Evolutionary conservation across 2,113 vertebrate genomes (phyloP), one percentile per base, ranked within the genome.

Genomic region (Emberiza fucata): DNA sequence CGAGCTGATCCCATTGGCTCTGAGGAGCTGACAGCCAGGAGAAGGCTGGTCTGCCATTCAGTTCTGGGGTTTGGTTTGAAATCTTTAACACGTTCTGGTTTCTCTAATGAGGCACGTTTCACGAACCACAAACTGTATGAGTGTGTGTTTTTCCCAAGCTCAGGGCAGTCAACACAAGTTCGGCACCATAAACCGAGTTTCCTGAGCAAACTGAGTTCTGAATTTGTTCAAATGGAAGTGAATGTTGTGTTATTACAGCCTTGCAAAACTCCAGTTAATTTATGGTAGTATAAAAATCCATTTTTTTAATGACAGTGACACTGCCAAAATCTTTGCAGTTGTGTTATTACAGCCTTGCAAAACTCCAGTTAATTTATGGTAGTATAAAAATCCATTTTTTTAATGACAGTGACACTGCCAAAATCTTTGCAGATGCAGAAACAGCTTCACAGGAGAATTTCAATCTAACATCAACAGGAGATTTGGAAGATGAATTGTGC

Each of bases 361-460:
- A 88, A 91, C 83, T 88, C 48, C 8, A 35, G 89, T 81, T 95
- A 94, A 93, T 95, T 95, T 79, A 82, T 64, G 33, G 50, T 20
- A 44, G 66, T 68, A 50, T 68, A 79, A 86, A 86, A 90, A 90
- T 88, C 75, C 29, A 85, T 82, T 56, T 75, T 78, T 90, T 84
- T 63, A 92, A 92, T 71, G 89, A 88, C 81, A 70, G 88, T 84
- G 95, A 94, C 92, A 85, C 94, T 96, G 94, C 92, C 95, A 95
- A 97, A 97, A 94, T 95, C 95, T 96, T 94, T 92, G 93, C 96
- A 97, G 96, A 96, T 92, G 94, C 91, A 91, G 92, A 95, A 95
- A 90, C n/a, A 69, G 61, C 86, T 97, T 96, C 82, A 6, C 81
- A 71, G 95, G 95, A 97, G 94, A 94, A 95, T 96, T 96, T 97